Evolutionary conservation across 2,113 vertebrate species (phyloP), one percentile per base, ranked within the genome.

Genomic region (Lophura nycthemera): DNA sequence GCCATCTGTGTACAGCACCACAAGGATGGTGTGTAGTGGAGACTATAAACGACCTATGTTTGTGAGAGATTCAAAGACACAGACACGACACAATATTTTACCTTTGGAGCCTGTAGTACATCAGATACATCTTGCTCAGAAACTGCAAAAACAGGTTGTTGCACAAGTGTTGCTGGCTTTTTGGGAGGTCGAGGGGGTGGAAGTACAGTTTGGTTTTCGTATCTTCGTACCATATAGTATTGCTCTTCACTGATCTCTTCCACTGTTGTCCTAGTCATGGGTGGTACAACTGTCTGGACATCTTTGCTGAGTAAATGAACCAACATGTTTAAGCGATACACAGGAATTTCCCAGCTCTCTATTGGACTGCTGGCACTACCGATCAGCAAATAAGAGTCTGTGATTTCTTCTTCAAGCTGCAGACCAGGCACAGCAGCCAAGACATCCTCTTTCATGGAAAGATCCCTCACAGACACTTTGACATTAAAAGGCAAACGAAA

Each of bases 151-250:
- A 30, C 11, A 29, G 57, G 25, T 52, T 93, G 93, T 24, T 50
- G 56, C 74, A 91, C 75, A 47, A 91, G 43, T 27, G 32, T 24
- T 21, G 82, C 75, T 64, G 98, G 97, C 17, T 97, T 98, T 94
- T 98, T 99, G 50, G 98, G 98, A 73, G 98, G 98, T 21, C 98
- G 97, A 38, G 98, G 98, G 21, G 98, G 98, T 19, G 98, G 98
- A 4, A 79, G 90, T 27, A 95, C 95, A 13, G 95, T 92, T 77
- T 97, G 96, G 36, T 96, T 97, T 89, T 98, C 98, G 7, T 98
- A 98, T 93, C 98, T 98, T 81, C 98, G 87, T 64, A 98, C 86
- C 96, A 98, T 98, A 65, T 98, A 98, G 84, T 98, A 99, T 10
- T 98, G 96, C 52, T 98, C 98, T 93, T 98, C 96, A 0, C 96